Conservation (phyloP, 2,888 invertebrate species). For the Drosophila neotestacea region DNA sequence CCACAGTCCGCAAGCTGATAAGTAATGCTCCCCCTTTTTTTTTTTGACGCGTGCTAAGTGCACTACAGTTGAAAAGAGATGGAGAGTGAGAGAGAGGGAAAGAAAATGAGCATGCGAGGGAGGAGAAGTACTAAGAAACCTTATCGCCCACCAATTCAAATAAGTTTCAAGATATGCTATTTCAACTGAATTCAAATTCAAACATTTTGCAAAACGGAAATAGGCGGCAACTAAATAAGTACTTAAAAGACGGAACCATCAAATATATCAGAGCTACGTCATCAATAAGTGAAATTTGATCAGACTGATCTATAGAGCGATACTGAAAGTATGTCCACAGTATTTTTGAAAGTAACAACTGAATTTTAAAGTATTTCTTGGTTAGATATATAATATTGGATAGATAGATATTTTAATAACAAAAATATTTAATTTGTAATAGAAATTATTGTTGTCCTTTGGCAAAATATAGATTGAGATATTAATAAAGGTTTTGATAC, state of each 20-base stretch:
- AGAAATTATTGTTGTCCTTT: no score
- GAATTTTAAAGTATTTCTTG: not conserved
- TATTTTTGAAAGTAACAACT: not conserved
- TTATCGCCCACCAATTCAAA: slow-evolving; percentile 49
- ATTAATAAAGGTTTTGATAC: no score
- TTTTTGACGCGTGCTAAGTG: slow-evolving; percentile 22
- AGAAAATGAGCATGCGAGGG: not conserved
- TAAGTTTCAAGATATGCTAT: slow-evolving; percentile 39
- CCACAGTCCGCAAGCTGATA: slow-evolving; percentile 31
- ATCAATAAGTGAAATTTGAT: no score
- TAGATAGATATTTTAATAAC: no score
- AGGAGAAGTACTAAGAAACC: slow-evolving; percentile 35
- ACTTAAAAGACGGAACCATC: not conserved
- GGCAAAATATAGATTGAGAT: no score
- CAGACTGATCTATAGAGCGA: no score
- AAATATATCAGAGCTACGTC: not conserved
- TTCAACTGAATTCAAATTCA: slow-evolving; percentile 51
- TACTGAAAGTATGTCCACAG: not conserved
- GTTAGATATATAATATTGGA: no score
- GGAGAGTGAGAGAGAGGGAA: not conserved
- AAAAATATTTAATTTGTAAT: no score
- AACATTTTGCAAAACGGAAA: slow-evolving; percentile 56
- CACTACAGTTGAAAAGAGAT: not conserved
- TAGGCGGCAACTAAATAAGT: slow-evolving; percentile 5
- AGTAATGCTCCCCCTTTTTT: slow-evolving; percentile 2